Evolutionary conservation across 2,113 vertebrate species (phyloP).

Genomic region (Anhinga rufa): DNA sequence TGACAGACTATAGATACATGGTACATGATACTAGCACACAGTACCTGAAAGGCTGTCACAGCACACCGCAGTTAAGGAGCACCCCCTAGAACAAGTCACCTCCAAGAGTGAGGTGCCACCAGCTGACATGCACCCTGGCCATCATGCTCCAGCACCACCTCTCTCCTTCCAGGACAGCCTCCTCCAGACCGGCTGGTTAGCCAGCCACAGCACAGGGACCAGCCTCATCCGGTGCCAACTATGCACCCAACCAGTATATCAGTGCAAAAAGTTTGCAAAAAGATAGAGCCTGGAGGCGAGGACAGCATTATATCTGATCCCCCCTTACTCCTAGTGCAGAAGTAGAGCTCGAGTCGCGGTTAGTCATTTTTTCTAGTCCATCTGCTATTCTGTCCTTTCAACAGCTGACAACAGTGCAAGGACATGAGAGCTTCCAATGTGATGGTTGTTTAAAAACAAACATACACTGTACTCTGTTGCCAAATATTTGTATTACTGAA

Average conservation of each 20-base stretch:
- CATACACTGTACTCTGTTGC: not conserved
- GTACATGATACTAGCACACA: not conserved
- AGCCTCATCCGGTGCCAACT: accelerated
- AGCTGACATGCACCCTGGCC: too few species aligned
- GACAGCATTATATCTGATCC: not conserved
- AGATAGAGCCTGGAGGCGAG: not conserved
- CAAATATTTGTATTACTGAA: constrained; percentile 18
- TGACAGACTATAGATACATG: not conserved
- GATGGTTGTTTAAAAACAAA: constrained; percentile 30
- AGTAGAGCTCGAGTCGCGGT: not conserved
- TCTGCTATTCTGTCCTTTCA: constrained; percentile 29
- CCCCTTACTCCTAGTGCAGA: not conserved
- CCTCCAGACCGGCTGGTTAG: not conserved
- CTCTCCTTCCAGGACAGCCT: not conserved
- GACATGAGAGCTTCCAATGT: not conserved
- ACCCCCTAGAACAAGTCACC: not conserved
- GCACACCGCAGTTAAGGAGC: not conserved
- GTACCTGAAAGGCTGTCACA: not conserved
- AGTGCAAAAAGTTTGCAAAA: not conserved
- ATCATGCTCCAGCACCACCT: not conserved
- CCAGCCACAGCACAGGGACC: not conserved
- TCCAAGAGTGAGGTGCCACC: not conserved
- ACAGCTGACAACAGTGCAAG: constrained; percentile 10
- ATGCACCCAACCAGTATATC: not conserved
- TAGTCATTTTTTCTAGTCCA: constrained; percentile 19